Percentiles rank a stretch among this genome's conserved stretches.
Conservation (phyloP, 2,113 vertebrate species). For the Nothobranchius kuhntae region DNA sequence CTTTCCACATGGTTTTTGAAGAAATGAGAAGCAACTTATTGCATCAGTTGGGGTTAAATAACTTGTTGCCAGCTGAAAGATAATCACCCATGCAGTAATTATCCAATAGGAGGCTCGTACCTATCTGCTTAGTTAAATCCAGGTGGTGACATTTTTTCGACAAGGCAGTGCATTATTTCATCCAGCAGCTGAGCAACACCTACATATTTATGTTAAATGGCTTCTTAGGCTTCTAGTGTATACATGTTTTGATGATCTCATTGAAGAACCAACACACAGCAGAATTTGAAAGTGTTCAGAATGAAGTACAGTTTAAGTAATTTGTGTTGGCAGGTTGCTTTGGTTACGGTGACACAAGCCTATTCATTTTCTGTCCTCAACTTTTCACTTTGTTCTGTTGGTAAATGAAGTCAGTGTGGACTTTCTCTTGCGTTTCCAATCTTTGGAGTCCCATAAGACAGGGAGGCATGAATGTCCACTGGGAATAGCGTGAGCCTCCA, state of each 20-base stretch:
- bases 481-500: conserved; percentile 59
- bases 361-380: conserved; percentile 36
- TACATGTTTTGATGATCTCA: conserved; percentile 33
- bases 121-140: too few species aligned
- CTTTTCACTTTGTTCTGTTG: conserved; percentile 42
- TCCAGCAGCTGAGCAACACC: conserved; percentile 16
- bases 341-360: conserved; percentile 19
- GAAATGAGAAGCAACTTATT: too few species aligned
- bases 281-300: conserved; percentile 20
- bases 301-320: conserved; percentile 15
- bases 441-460: conserved; percentile 55
- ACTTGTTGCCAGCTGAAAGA: too few species aligned
- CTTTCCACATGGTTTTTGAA: too few species aligned
- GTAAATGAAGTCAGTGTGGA: conserved; percentile 54
- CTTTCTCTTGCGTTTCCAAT: conserved; percentile 54
- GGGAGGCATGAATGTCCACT: conserved; percentile 40
- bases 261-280: conserved; percentile 27
- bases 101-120: too few species aligned
- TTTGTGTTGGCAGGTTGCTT: conserved; percentile 29
- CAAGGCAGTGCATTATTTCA: conserved; percentile 19
- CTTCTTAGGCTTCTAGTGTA: conserved; percentile 20
- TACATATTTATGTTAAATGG: conserved; percentile 18
- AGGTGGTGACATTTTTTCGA: too few species aligned
- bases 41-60: too few species aligned
- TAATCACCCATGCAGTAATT: too few species aligned